Percentiles rank a stretch among this genome's conserved stretches.
These are phyloP conservation scores for Nesogale talazaci DNA, from an alignment of 2,113 vertebrate genomes.

Conservation along the genomic window DNA sequence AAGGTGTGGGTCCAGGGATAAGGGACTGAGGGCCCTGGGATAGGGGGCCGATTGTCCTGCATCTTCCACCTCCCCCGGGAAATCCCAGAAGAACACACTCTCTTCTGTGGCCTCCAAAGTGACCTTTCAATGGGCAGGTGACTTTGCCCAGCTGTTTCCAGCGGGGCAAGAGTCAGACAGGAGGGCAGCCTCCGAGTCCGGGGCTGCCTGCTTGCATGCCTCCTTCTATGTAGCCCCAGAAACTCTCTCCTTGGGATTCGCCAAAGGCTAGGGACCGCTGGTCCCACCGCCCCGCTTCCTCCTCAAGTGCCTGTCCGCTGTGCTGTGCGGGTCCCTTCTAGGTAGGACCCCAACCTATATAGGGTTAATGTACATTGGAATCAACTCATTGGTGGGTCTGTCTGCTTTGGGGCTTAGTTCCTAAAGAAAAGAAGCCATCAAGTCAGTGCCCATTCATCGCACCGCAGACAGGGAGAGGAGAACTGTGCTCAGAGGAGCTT, in stretches of 20 bases:
- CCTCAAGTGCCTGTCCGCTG: neutral
- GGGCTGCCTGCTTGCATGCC: neutral
- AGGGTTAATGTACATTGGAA: no score
- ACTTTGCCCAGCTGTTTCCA: slow-evolving; percentile 77
- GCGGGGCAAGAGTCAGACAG: slow-evolving; percentile 69
- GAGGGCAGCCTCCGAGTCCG: slow-evolving; percentile 74
- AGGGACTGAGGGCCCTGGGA: no score
- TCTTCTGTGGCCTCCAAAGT: neutral
- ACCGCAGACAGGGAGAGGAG: no score
- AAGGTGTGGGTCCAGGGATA: neutral
- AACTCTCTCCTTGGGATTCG: slow-evolving; percentile 17
- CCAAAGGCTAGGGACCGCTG: neutral
- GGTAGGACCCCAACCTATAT: no score
- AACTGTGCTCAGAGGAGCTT: no score
- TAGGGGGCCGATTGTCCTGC: no score
- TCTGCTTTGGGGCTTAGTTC: no score
- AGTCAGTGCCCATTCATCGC: no score
- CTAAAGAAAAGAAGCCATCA: neutral
- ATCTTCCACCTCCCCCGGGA: no score
- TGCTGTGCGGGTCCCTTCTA: no score
- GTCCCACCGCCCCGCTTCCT: neutral
- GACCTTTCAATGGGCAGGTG: slow-evolving; percentile 54
- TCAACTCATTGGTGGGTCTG: no score
- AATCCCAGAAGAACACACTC: neutral
- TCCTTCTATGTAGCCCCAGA: neutral